Conservation (phyloP, 2,888 invertebrate genomes). For the Cataglyphis livida region DNA sequence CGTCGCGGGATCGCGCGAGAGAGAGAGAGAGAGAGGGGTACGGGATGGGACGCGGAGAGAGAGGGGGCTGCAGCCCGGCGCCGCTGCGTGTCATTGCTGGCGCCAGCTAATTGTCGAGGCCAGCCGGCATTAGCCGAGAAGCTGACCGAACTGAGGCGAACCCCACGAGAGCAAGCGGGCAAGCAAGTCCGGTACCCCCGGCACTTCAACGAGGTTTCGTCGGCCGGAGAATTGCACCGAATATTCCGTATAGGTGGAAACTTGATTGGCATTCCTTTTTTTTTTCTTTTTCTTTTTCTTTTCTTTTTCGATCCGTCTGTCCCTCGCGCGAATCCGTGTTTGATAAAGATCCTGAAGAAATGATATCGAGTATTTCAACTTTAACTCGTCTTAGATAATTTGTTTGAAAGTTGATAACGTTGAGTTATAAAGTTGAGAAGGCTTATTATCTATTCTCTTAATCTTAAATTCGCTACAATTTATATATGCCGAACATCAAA, state of each 20-base stretch:
- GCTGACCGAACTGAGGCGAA: conserved; percentile 78
- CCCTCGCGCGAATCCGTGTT: neutral
- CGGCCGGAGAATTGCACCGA: neutral
- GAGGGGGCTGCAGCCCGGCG: conserved; percentile 75
- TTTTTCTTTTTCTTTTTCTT: too few species aligned
- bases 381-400: neutral
- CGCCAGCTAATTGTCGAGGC: conserved; percentile 85
- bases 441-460: too few species aligned
- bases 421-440: neutral
- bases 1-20: conserved; percentile 29
- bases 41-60: conserved; percentile 47
- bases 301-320: neutral
- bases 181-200: neutral
- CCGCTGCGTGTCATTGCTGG: conserved; percentile 84
- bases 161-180: conserved; percentile 47
- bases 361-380: neutral
- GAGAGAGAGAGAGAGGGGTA: conserved; percentile 16
- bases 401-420: neutral
- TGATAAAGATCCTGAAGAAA: neutral
- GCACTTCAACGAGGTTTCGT: neutral
- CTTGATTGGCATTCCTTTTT: neutral
- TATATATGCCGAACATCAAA: neutral
- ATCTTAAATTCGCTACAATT: neutral
- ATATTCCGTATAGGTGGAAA: conserved; percentile 1
- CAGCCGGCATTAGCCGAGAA: conserved; percentile 82